Evolutionary conservation across 2,113 vertebrate species (phyloP).

Genomic region (Nettapus auritus): DNA sequence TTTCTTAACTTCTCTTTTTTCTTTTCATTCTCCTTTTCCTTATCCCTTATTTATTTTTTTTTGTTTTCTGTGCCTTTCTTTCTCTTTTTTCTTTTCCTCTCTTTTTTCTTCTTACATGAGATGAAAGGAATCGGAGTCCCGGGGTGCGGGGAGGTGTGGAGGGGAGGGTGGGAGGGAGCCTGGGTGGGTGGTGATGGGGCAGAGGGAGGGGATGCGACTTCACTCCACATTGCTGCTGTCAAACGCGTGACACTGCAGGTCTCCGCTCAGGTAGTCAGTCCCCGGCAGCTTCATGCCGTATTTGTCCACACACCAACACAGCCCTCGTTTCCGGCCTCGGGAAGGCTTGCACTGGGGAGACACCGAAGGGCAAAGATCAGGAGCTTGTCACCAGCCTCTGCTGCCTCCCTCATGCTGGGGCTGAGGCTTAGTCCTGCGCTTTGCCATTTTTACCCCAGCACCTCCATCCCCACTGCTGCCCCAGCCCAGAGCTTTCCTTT

Average conservation of each 20-base stretch:
- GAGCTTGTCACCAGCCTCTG: rapidly evolving
- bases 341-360: slow-evolving; percentile 93
- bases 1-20: neutral
- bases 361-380: slow-evolving; percentile 2
- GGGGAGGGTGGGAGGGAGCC: slow-evolving; percentile 73
- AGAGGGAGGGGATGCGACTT: slow-evolving; percentile 70
- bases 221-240: slow-evolving; percentile 96
- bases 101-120: slow-evolving; percentile 77
- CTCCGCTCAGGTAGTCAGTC: slow-evolving; percentile 90
- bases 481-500: neutral
- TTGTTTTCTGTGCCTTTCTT: neutral
- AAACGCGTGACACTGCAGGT: slow-evolving; percentile 95
- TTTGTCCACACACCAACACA: slow-evolving; percentile 99
- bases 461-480: neutral
- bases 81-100: slow-evolving; percentile 60
- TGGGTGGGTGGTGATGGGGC: slow-evolving; percentile 72
- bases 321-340: slow-evolving; percentile 93
- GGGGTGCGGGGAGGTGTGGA: slow-evolving; percentile 71
- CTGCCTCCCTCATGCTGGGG: rapidly evolving
- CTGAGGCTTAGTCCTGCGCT: neutral
- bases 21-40: neutral
- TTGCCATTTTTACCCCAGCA: neutral
- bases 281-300: slow-evolving; percentile 95
- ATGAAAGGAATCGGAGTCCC: slow-evolving; percentile 79
- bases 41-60: neutral